Percentiles rank a stretch among this genome's conserved stretches.
phyloP scores from a whole-genome alignment of 2,113 vertebrate species.

The Corythornis vintsioides region DNA sequence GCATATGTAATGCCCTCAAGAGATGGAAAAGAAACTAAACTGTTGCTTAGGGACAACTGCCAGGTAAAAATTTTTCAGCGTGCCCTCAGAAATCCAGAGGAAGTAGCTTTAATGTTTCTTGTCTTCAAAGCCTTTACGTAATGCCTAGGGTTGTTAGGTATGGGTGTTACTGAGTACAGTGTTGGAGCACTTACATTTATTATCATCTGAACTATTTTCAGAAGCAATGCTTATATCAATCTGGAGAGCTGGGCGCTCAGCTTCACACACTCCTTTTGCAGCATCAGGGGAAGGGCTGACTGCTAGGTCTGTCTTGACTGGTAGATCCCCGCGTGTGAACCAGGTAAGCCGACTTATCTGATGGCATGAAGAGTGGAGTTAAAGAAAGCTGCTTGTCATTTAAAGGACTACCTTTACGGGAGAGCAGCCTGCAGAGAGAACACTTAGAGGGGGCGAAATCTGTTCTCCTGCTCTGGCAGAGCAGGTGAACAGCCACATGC shows the following conservation, averaged over 20 bases:
- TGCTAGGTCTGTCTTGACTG: conserved; percentile 28
- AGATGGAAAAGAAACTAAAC: neutral
- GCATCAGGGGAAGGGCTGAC: conserved; percentile 4
- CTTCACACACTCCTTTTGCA: neutral
- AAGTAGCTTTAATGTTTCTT: neutral
- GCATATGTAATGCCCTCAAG: neutral
- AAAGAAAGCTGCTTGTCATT: neutral
- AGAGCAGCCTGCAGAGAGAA: neutral
- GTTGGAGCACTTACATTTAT: conserved; percentile 28
- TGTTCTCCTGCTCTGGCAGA: neutral
- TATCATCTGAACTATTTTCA: neutral
- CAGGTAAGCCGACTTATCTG: conserved; percentile 91
- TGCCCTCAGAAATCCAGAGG: neutral
- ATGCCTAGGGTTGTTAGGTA: neutral
- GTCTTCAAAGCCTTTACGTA: neutral
- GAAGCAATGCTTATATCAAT: conserved; percentile 46
- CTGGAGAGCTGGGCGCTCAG: conserved; percentile 28
- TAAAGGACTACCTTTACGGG: neutral
- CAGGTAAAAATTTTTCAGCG: neutral
- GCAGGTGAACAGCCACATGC: neutral
- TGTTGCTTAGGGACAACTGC: neutral
- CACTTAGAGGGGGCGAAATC: neutral
- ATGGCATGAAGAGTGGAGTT: neutral
- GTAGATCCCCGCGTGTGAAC: conserved; percentile 83
- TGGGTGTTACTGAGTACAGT: neutral